Percentiles rank a stretch among this genome's conserved stretches.
These are phyloP conservation scores for Zosterops borbonicus DNA, from an alignment of 2,113 vertebrate species.

Conservation along the genomic window DNA sequence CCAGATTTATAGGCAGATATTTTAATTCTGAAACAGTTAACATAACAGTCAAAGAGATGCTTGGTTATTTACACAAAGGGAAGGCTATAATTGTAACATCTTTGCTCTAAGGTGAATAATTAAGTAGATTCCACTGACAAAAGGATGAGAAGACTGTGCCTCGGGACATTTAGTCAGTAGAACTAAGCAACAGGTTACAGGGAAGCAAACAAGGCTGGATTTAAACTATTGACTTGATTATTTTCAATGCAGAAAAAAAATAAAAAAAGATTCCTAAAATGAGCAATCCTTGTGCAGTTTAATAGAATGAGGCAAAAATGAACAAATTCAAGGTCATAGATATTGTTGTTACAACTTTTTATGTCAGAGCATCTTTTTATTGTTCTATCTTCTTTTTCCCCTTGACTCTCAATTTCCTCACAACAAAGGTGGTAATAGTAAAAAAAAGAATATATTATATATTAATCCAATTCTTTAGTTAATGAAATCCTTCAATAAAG, in stretches of 20 bases:
- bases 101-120: conserved; percentile 63
- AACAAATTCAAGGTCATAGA: neutral
- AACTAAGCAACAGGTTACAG: conserved; percentile 50
- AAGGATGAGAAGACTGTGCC: conserved; percentile 62
- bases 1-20: conserved; percentile 45
- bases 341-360: neutral
- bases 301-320: neutral
- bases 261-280: neutral
- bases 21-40: conserved; percentile 54
- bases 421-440: neutral
- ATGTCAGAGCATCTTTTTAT: neutral
- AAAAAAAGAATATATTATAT: neutral
- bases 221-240: conserved; percentile 36
- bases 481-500: neutral
- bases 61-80: conserved; percentile 48
- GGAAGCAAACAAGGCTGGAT: conserved; percentile 33
- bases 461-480: neutral
- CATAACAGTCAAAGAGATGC: conserved; percentile 45
- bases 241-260: neutral
- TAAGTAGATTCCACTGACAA: conserved; percentile 64
- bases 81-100: conserved; percentile 59
- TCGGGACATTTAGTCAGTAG: conserved; percentile 29
- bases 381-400: neutral
- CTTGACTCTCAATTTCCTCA: neutral
- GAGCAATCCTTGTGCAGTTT: neutral